Evolutionary conservation across 2,113 vertebrate species (phyloP), one percentile per base, ranked within the genome.

Genomic region (Nycticorax nycticorax): DNA sequence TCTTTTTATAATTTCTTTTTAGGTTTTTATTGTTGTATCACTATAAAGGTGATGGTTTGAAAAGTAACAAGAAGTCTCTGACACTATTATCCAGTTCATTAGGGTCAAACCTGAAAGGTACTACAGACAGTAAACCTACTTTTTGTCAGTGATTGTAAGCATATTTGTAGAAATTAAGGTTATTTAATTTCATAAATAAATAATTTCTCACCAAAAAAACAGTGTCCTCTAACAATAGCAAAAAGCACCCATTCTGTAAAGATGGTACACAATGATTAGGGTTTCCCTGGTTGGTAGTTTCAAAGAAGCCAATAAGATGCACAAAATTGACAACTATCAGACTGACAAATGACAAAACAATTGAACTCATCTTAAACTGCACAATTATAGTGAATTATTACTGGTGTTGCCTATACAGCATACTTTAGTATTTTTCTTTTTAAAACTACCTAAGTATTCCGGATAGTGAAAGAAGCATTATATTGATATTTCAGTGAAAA

Each of bases 131-230:
- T 84, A 66, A 87, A 69, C 33, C 32, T 86, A n/a, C 5, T 60
- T 74, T 59, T 73, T 52, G 48, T 53, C 63, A 77, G 32, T 66
- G 39, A 69, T 37, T 64, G 26, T 68, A 80, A 68, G 28, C 14
- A 37, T 47, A 35, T 48, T 57, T 86, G 27, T 62, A 76, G 60
- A 78, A 96, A 74, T 53, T 39, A 3, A 53, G 39, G 26, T 88
- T 39, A 62, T 75, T 79, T 79, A 15, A 82, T 90, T 85, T 88
- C 24, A 60, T 66, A 74, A 89, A 84, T 35, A 73, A 88, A 47
- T 55, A 0, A 64, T 71, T 47, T 59, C 18, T 89, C 35, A 55
- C 26, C 1, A 1, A 56, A 53, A 84, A 56, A 55, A 0, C 5
- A 56, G 14, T 56, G 22, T n/a, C 45, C 13, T 80, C 28, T 64